Base-by-base conservation (phyloP, 2,888 invertebrate genomes). In the Hesperia comma region DNA sequence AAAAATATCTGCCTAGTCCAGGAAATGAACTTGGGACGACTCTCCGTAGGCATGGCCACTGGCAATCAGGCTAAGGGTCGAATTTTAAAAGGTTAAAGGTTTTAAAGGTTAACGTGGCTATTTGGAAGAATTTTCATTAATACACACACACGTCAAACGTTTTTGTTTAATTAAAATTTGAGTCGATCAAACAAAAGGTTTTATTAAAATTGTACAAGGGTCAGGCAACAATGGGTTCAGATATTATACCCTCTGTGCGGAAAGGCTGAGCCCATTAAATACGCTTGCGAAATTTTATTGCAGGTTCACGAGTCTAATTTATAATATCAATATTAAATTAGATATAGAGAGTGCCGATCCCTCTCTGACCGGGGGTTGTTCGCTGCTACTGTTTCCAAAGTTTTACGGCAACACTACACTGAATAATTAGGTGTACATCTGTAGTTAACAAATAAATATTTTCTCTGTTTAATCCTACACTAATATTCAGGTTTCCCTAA, bases 271-370 rank as follows among this genome's bases (percentile, higher is more conserved):
- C 46, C 40, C 56, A 56, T 56, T 60, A 60, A 37, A n/a, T 62
- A 56, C 37, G n/a, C 19, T 56, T 46, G 43, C 63, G 55, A 63
- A 55, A 63, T 63, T 63, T 63, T 63, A 63, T 63, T 56, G 49
- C 46, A 19, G 43, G 46, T 49, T 56, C 63, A 43, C 53, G 46
- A 56, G 63, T 37, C 56, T 63, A 63, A 63, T 63, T 63, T 37
- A 55, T 56, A 46, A 49, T 55, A 63, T 63, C 63, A 37, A 63
- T 63, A 63, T 63, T 49, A 37, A 63, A 55, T 63, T 55, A 63
- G 63, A 21, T 19, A 63, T 63, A 15, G 21, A 46, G 12, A 12
- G 19, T 21, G 41, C 58, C 12, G 41, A 26, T 14, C 63, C 46
- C 46, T 37, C 37, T 10, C 55, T 19, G 49, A 37, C 37, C 56